phyloP scores from a whole-genome alignment of 2,888 invertebrate genomes.

The Spisula subtruncata region DNA sequence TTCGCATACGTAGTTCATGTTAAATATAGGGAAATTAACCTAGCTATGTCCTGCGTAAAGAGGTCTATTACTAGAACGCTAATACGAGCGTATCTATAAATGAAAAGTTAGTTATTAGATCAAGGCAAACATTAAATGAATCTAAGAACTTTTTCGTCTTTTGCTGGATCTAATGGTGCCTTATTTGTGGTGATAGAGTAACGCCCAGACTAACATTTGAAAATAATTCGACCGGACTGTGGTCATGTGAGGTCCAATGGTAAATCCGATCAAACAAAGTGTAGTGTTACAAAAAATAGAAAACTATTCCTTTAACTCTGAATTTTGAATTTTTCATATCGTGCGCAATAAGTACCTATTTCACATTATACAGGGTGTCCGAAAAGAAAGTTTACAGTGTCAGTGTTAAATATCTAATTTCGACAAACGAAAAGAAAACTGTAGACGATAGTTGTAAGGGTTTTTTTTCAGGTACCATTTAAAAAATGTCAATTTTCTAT shows the following conservation, averaged over 20 bases:
- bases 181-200: background rate
- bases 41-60: background rate
- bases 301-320: background rate
- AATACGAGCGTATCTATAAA: constrained; percentile 13
- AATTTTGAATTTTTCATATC: too few relatives aligned
- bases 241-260: background rate
- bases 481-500: too few relatives aligned
- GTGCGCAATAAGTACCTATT: too few relatives aligned
- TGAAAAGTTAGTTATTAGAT: constrained; percentile 14
- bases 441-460: too few relatives aligned
- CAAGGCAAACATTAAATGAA: background rate
- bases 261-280: background rate
- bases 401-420: too few relatives aligned
- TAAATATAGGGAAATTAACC: background rate
- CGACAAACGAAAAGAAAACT: too few relatives aligned
- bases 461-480: too few relatives aligned
- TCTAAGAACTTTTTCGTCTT: constrained; percentile 1
- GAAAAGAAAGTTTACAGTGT: too few relatives aligned
- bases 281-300: background rate
- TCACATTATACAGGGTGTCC: too few relatives aligned
- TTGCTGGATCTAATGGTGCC: background rate
- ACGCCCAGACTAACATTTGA: background rate
- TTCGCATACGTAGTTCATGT: constrained; percentile 18
- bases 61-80: background rate
- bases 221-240: background rate